Base-by-base conservation (phyloP, 2,888 invertebrate species). In the Andrena minutula region DNA sequence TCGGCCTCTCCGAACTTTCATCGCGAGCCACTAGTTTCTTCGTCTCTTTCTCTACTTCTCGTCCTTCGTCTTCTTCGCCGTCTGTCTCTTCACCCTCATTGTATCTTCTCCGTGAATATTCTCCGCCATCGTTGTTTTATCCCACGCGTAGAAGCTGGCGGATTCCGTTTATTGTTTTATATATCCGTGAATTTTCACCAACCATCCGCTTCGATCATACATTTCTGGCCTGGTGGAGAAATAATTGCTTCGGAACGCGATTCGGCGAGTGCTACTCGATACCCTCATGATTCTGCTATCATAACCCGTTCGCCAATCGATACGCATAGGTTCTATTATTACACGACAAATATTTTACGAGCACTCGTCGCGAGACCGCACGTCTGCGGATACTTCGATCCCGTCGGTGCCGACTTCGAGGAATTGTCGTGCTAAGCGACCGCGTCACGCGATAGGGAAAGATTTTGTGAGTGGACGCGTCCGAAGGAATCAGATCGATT, bases 141-240 rank as follows among this genome's bases (percentile, higher is more conserved):
- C 63, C 20, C 12, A 10, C 28, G 16, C 16, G 47, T 8, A 26
- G 35, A 30, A 71, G 41, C 76, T 30, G 20, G 26, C 26, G 60
- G 16, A 51, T 41, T 20, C 30, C 70, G 30, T 41, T 26, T 61
- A 56, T 32, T 16, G 32, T 53, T 20, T 10, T 30, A 16, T 12
- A 6, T 8, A 30, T 23, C 1, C 61, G 16, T 23, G 10, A 56
- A 28, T 49, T 8, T 51, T 32, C 71, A 51, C 61, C 69, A 5
- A 41, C 68, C 78, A 60, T 79, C 82, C 66, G 74, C 75, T 79
- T 84, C 79, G 86, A 84, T 91, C 90, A 89, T 90, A 89, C 90
- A 88, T 90, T 90, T 90, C 89, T 88, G 76, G 74, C 75, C 76
- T 75, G 66, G 56, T 72, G 72, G 76, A 65, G 79, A 85, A 79